Base-by-base conservation (phyloP, 1,140 invertebrate species). In the Orchestia grillus region DNA sequence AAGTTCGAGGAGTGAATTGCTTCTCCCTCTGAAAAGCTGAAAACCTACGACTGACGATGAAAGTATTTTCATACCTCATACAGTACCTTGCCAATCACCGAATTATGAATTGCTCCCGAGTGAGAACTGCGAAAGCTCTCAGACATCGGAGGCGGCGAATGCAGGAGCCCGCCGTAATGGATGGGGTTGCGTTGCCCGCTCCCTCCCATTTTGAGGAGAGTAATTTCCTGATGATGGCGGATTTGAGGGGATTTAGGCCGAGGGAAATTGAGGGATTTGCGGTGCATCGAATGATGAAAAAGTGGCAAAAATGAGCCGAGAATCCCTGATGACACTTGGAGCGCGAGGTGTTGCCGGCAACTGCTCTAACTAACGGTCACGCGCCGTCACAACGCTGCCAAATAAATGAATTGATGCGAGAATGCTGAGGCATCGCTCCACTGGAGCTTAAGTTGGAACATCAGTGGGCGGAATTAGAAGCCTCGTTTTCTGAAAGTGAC, bases 211-310 rank as follows among this genome's bases (percentile, higher is more conserved):
- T 94, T 94, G 44, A 94, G 44, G 92, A 94, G 92, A 44, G 92
- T 94, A 94, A 94, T 94, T 94, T 94, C 92, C 92, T 94, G 92
- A 94, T 45, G 92, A 94, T 94, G 44, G 43, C 92, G 92, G 92
- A 94, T 94, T 94, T 94, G 92, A 42, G 92, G 44, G 44, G 92
- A 94, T 94, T 94, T 94, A 15, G 40, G 43, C 41, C 43, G 15
- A 94, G 92, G 92, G 92, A 94, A 94, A 94, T 94, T 94, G 92
- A 94, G 92, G 92, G 92, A 94, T 94, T 94, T 94, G 44, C 92
- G 92, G 92, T 94, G 43, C 92, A 94, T 94, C 43, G 92, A 94
- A 94, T 45, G 92, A 94, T 47, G 44, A 44, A 94, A 94, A 94
- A 94, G 36, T 44, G 44, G 43, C 44, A 44, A 94, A 94, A 94